A percentile compares a stretch with the other conserved stretches of the same genome.
These are phyloP conservation scores for Pollenia labialis DNA, from an alignment of 2,888 invertebrate genomes.

Conservation along the genomic window DNA sequence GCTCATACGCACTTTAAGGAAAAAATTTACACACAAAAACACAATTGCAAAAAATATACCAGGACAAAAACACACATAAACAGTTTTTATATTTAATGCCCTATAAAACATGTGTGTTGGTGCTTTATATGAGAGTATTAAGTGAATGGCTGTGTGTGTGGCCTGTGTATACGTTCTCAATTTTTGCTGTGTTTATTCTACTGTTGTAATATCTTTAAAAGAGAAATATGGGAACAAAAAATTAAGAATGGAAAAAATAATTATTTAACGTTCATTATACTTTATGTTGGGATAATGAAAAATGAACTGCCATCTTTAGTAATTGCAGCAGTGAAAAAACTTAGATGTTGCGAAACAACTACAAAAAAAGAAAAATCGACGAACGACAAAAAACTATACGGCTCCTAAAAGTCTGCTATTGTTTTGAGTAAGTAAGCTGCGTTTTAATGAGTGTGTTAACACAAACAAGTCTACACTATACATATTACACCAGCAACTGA, in stretches of 20 bases:
- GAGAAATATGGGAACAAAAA: slow-evolving; percentile 42
- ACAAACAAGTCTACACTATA: slow-evolving; percentile 53
- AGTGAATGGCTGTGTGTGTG: background rate
- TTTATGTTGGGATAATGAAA: slow-evolving; percentile 72
- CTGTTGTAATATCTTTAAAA: slow-evolving; percentile 54
- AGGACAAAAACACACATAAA: slow-evolving; percentile 37
- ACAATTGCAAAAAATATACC: slow-evolving; percentile 5
- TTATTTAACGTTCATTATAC: slow-evolving; percentile 67
- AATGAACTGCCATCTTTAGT: slow-evolving; percentile 70
- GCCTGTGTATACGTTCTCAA: slow-evolving; percentile 3
- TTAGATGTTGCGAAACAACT: slow-evolving; percentile 50
- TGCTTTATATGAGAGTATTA: background rate
- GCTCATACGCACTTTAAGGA: slow-evolving; percentile 61
- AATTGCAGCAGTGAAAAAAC: slow-evolving; percentile 57
- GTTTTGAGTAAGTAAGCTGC: slow-evolving; percentile 58
- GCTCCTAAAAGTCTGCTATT: slow-evolving; percentile 71
- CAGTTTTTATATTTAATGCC: slow-evolving; percentile 59
- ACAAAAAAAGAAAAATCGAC: slow-evolving; percentile 11
- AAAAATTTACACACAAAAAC: slow-evolving; percentile 30
- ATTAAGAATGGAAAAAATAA: slow-evolving; percentile 5
- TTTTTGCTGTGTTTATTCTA: slow-evolving; percentile 60
- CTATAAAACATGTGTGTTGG: slow-evolving; percentile 52
- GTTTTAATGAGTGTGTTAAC: slow-evolving; percentile 69
- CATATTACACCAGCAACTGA: background rate
- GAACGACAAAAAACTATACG: slow-evolving; percentile 32